Evolutionary conservation across 2,113 vertebrate species (phyloP), one percentile per base, ranked within the genome.

Genomic region (Clupea harengus): DNA sequence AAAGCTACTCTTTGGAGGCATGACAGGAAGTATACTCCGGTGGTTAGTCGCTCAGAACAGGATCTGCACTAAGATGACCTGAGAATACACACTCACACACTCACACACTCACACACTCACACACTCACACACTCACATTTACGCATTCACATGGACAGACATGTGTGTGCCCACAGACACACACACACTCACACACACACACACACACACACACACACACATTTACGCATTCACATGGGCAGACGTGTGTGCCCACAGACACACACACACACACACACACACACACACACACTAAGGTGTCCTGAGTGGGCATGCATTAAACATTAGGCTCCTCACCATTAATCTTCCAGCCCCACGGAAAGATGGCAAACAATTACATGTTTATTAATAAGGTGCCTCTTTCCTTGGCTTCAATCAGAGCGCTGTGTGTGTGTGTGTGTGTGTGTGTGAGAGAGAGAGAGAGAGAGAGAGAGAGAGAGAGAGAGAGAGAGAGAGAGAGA

Each of bases 321-420:
- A 67, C 64, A 67, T 67, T 25, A 28, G 64, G 64, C 64, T 28
- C 9, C 64, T 67, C 9, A 25, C 64, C 64, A 60, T 60, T 57
- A 57, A n/a, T 64, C 60, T n/a, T 64, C 60, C n/a, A 25, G 22
- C 54, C 18, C 18, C 54, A 4, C 3, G 22, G 22, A 64, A 60
- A 25, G 64, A 13, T 67, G 64, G 64, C 64, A 67, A 67, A 67
- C 64, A 67, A 67, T 67, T n/a, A 67, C 64, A 67, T 67, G 64
- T 25, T 67, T 28, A 67, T 67, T 67, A 67, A 67, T 67, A 67
- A 67, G 64, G n/a, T 60, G 54, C 7, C n/a, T 28, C 28, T 67
- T 67, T n/a, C n/a, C n/a, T n/a, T n/a, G 22, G 60, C 60, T 67
- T 67, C 64, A 25, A 67, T 67, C 64, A 67, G 4, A 10, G 60